Percentiles rank a stretch among this genome's conserved stretches.
These are phyloP conservation scores for Rhea pennata DNA, from an alignment of 2,113 vertebrate species.

Conservation along the genomic window DNA sequence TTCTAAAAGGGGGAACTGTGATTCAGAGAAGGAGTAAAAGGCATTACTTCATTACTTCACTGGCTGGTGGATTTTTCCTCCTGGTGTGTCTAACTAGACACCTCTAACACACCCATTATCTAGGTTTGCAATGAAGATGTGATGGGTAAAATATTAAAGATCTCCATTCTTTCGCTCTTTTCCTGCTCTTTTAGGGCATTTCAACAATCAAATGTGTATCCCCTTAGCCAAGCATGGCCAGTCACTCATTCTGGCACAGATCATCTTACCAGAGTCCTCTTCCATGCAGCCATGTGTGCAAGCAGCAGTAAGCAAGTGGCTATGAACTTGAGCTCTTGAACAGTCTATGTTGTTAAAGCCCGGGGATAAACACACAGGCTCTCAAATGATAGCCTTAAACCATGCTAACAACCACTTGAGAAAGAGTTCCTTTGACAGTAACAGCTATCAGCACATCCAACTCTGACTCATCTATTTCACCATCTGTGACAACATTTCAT, in stretches of 20 bases:
- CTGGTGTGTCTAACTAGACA: neutral
- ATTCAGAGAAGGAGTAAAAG: neutral
- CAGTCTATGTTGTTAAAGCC: slow-evolving; percentile 23
- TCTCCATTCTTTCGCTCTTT: neutral
- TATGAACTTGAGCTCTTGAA: neutral
- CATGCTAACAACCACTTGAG: slow-evolving; percentile 21
- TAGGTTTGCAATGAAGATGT: neutral
- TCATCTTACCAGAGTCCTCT: neutral
- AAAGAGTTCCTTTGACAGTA: slow-evolving; percentile 10
- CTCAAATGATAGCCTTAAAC: slow-evolving; percentile 6
- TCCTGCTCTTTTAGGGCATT: neutral
- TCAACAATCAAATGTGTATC: neutral
- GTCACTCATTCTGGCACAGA: neutral
- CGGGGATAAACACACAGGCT: slow-evolving; percentile 15
- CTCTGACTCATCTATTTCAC: slow-evolving; percentile 15
- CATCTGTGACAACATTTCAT: neutral
- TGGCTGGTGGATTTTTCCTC: neutral
- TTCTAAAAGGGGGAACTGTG: neutral
- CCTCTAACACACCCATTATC: neutral
- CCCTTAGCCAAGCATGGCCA: neutral
- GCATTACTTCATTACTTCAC: neutral
- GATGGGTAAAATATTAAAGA: neutral
- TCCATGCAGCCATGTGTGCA: neutral
- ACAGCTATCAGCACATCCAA: neutral
- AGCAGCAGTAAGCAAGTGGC: slow-evolving; percentile 5